These are phyloP conservation scores for Drosophila bocqueti DNA, from an alignment of 1,140 invertebrate species.

Conservation along the genomic window DNA sequence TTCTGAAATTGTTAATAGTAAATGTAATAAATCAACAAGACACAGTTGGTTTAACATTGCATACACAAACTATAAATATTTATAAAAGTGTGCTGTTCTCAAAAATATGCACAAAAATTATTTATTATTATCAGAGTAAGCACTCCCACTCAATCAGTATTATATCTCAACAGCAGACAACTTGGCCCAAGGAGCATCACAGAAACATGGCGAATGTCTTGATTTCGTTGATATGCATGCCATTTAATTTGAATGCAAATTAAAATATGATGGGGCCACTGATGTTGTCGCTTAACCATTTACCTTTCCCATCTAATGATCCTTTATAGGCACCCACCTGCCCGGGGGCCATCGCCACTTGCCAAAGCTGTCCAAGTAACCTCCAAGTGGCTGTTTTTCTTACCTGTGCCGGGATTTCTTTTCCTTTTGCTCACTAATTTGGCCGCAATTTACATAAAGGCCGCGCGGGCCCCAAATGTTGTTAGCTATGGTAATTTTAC, in stretches of 20 bases:
- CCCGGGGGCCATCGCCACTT: slow-evolving; percentile 9
- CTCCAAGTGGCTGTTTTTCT: slow-evolving; percentile 31
- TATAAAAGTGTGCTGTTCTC: neutral
- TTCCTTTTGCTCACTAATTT: slow-evolving; percentile 65
- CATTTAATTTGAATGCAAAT: slow-evolving; percentile 78
- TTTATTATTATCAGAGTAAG: slow-evolving; percentile 2
- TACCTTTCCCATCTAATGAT: slow-evolving; percentile 68
- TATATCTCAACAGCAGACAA: neutral
- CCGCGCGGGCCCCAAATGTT: slow-evolving; percentile 49
- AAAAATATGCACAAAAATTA: neutral
- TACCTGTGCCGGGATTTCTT: slow-evolving; percentile 47
- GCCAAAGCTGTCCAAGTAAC: slow-evolving; percentile 18
- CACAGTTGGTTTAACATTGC: neutral
- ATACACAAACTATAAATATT: neutral
- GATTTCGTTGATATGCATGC: slow-evolving; percentile 35
- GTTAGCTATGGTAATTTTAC: slow-evolving; percentile 51
- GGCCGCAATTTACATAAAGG: slow-evolving; percentile 76
- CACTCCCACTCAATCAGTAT: neutral
- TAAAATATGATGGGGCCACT: slow-evolving; percentile 64
- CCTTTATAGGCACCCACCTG: slow-evolving; percentile 61
- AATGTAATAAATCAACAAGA: no score
- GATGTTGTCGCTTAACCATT: slow-evolving; percentile 59
- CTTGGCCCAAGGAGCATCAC: neutral
- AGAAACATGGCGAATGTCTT: slow-evolving; percentile 8
- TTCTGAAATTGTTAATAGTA: neutral